Evolutionary conservation across 2,113 vertebrate genomes (phyloP).

Genomic region (Merops nubicus): DNA sequence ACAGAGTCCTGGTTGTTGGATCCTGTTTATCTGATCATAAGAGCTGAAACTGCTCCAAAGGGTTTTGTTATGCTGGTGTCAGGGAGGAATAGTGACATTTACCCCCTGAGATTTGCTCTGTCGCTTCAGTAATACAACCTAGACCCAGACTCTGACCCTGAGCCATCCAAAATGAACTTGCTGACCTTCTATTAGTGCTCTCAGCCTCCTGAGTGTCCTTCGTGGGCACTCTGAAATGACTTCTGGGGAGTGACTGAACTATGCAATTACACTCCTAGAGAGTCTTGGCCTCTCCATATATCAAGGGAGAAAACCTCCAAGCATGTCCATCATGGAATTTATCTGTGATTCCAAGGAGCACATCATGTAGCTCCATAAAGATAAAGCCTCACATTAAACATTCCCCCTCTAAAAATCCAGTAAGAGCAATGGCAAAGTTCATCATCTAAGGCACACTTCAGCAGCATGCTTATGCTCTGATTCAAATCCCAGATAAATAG

Average conservation of each 20-base stretch:
- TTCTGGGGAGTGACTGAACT: background rate
- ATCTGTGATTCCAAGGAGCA: background rate
- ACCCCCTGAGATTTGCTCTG: background rate
- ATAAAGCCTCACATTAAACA: accelerated
- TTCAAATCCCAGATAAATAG: background rate
- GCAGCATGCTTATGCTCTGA: accelerated
- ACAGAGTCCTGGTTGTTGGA: constrained; percentile 9
- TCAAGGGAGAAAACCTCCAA: background rate
- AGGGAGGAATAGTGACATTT: constrained; percentile 1
- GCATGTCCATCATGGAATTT: background rate
- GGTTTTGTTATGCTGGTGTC: background rate
- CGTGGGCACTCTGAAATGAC: background rate
- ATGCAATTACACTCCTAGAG: background rate
- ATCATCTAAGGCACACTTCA: background rate
- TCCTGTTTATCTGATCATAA: background rate
- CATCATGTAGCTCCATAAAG: accelerated
- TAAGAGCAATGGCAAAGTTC: background rate
- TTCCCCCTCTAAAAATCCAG: accelerated
- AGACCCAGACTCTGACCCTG: background rate
- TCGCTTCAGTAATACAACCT: background rate
- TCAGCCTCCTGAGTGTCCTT: constrained; percentile 8
- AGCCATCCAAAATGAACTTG: constrained; percentile 4
- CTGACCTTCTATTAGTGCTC: constrained; percentile 40
- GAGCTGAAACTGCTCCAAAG: background rate
- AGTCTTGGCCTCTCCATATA: background rate